Evolutionary conservation across 2,797 vertebrate species (phyloP).

Genomic region (Sebastes minor): DNA sequence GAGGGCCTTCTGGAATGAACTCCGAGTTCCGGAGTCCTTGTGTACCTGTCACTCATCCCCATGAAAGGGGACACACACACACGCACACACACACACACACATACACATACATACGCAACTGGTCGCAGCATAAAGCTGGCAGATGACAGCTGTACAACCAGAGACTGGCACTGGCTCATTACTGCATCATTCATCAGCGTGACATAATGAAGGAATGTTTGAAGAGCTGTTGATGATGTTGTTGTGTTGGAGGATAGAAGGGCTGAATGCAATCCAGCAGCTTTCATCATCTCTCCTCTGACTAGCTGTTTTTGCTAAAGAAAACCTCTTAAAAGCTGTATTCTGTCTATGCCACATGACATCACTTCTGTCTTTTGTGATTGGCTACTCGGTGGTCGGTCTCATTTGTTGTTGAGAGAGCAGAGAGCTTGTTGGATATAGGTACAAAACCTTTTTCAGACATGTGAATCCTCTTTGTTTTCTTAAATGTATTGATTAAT

Average conservation of each 20-base stretch:
- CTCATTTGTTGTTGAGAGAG: background rate
- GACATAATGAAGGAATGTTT: constrained; percentile 69
- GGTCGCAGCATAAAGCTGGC: constrained; percentile 52
- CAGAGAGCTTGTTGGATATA: background rate
- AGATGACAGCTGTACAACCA: constrained; percentile 70
- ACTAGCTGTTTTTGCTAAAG: background rate
- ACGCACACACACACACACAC: background rate
- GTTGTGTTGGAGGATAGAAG: constrained; percentile 41
- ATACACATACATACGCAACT: constrained; percentile 7
- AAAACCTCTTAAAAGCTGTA: constrained; percentile 15
- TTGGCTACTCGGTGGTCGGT: background rate
- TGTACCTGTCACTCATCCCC: constrained; percentile 60
- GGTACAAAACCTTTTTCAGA: background rate
- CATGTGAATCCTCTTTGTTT: background rate
- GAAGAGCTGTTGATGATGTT: constrained; percentile 65
- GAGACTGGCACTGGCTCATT: constrained; percentile 62
- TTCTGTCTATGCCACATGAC: background rate
- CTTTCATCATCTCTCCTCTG: background rate
- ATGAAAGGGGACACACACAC: constrained; percentile 21
- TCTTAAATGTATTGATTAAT: background rate
- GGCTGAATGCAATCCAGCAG: constrained; percentile 19
- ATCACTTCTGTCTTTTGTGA: constrained; percentile 12
- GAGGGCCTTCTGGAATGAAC: constrained; percentile 51
- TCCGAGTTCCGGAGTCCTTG: constrained; percentile 57
- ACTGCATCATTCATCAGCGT: constrained; percentile 67